Base-by-base conservation (phyloP, 2,888 invertebrate genomes). In the Rhagonycha fulva region DNA sequence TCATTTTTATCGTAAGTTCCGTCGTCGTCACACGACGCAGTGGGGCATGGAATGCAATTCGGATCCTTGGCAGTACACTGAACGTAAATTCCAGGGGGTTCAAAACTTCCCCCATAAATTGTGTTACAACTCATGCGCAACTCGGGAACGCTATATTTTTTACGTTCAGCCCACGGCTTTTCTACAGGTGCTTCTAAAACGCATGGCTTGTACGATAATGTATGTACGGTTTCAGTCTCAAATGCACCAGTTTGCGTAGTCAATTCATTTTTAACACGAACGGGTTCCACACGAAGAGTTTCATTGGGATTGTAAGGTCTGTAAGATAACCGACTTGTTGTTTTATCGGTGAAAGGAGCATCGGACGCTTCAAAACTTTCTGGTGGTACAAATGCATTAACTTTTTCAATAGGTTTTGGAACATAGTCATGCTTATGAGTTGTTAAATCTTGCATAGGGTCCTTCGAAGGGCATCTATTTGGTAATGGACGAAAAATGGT, bases 351-450 rank as follows among this genome's bases (percentile, higher is more conserved):
- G 83, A 89, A 88, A 12, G 89, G 89, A 70, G 84, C 83, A 70
- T 89, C 88, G 7, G 88, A 87, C 68, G 83, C 79, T 24, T 86
- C 86, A 78, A 85, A 86, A 79, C 87, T 89, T 0, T 86, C 75
- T 0, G 86, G 80, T 0, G 90, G 90, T 76, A 88, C 88, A 83
- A 84, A 88, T 76, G 85, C 88, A 78, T 88, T 87, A 2, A 88
- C 83, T 28, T 88, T 80, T 2, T 87, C 88, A 76, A 88, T 87
- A 0, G 90, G 90, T 80, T 91, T 91, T 3, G 90, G 88, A 30
- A 91, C 90, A 82, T 87, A 93, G 87, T 93, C 93, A 83, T 91
- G 91, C 14, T 91, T 91, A 79, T 92, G 91, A 0, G 93, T 93
- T 2, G 93, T 93, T 80, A 90, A 85, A 75, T 89, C 90, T 86